These are phyloP conservation scores for Morpho deidamia DNA, from an alignment of 2,888 invertebrate genomes.

Conservation along the genomic window DNA sequence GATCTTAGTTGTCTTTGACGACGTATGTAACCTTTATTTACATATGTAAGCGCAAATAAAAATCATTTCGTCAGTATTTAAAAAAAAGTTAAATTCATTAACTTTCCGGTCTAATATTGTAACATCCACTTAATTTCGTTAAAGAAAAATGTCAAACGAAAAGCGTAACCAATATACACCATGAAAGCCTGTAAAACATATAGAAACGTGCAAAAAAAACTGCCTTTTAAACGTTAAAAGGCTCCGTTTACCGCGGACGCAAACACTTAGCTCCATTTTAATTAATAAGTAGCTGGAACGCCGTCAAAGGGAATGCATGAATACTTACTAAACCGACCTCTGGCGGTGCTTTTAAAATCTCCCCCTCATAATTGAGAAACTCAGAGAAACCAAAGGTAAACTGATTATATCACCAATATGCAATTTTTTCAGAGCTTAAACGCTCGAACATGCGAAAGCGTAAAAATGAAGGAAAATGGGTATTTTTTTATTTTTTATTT, in stretches of 20 bases:
- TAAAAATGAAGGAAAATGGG: background rate
- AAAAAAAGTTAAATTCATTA: no score
- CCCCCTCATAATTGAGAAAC: constrained; percentile 63
- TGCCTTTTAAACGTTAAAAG: constrained; percentile 75
- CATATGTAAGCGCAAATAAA: no score
- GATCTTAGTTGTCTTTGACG: no score
- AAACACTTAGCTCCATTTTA: constrained; percentile 76
- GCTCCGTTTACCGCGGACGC: constrained; percentile 75
- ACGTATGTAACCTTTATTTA: no score
- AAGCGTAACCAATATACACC: constrained; percentile 64
- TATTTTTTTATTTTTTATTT: no score
- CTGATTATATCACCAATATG: constrained; percentile 70
- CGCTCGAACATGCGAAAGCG: constrained; percentile 17
- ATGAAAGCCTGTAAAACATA: constrained; percentile 65
- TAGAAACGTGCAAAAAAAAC: constrained; percentile 53
- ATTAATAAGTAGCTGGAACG: constrained; percentile 75
- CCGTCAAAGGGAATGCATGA: constrained; percentile 78
- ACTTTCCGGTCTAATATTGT: background rate
- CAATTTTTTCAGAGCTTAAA: constrained; percentile 45
- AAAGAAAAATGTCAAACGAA: constrained; percentile 58
- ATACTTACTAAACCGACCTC: constrained; percentile 69
- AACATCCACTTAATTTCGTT: constrained; percentile 48
- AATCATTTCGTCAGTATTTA: no score
- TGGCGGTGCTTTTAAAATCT: constrained; percentile 71
- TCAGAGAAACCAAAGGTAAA: constrained; percentile 72